A percentile compares a stretch with the other conserved stretches of the same genome.
These are phyloP conservation scores for Eulemur macaco DNA, from an alignment of 2,113 vertebrate species.

Conservation along the genomic window DNA sequence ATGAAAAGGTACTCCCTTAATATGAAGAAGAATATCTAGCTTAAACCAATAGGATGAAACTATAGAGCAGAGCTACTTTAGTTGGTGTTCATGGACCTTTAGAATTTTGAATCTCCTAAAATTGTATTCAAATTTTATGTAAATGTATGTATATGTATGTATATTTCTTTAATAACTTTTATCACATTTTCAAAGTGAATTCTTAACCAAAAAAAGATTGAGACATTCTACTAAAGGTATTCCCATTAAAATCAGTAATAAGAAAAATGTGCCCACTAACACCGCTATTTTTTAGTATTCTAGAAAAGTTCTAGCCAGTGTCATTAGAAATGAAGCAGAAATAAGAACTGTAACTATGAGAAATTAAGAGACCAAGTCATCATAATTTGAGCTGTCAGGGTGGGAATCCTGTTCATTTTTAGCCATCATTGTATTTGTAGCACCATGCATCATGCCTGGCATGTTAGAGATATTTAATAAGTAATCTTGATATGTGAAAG, in stretches of 20 bases:
- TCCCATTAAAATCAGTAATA: background rate
- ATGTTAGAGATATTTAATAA: background rate
- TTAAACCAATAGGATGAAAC: background rate
- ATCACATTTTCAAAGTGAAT: background rate
- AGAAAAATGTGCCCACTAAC: background rate
- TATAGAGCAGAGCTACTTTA: background rate
- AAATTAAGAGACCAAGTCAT: background rate
- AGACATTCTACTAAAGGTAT: background rate
- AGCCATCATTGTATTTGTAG: background rate
- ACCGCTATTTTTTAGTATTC: background rate
- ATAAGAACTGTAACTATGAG: constrained; percentile 2
- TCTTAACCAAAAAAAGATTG: background rate
- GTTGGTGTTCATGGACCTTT: background rate
- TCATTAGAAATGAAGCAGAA: constrained; percentile 30
- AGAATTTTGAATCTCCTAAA: background rate
- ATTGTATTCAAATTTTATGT: background rate
- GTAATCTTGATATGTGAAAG: constrained; percentile 2
- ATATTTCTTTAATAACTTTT: constrained; percentile 32
- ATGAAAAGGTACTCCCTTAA: background rate
- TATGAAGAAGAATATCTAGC: background rate
- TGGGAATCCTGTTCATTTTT: constrained; percentile 13
- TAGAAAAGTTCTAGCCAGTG: background rate
- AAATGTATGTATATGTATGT: background rate
- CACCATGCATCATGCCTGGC: background rate
- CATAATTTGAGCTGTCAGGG: background rate